Evolutionary conservation across 2,888 invertebrate genomes (phyloP).

Genomic region (Anorthoa munda): DNA sequence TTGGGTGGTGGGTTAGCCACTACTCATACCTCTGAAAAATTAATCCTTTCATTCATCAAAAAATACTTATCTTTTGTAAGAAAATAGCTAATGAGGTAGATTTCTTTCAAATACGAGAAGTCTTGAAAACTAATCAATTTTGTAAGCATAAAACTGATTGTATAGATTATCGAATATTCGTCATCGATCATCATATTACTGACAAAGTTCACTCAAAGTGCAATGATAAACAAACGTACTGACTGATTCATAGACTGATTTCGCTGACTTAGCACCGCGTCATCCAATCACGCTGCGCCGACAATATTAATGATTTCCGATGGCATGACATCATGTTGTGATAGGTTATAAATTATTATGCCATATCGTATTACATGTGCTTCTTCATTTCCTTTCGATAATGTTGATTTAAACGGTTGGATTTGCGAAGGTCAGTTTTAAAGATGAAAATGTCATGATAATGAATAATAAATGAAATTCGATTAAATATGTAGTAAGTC

Average conservation of each 20-base stretch:
- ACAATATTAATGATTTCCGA: conserved; percentile 59
- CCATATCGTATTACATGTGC: neutral
- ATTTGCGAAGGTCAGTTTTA: neutral
- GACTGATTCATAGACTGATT: conserved; percentile 54
- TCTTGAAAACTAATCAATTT: neutral
- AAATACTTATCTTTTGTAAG: no score
- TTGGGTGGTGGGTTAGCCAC: no score
- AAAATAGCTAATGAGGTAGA: no score
- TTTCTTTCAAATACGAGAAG: neutral
- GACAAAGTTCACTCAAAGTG: conserved; percentile 53
- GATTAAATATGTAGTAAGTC: no score
- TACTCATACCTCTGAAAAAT: no score
- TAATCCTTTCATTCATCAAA: neutral
- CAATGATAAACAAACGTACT: conserved; percentile 42
- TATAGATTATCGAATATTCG: conserved; percentile 19
- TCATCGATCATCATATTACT: conserved; percentile 43
- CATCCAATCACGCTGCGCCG: conserved; percentile 29
- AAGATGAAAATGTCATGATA: neutral
- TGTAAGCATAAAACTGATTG: neutral
- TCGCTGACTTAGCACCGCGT: conserved; percentile 56
- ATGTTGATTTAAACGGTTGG: neutral
- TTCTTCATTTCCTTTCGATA: conserved; percentile 26
- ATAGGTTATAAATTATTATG: conserved; percentile 56
- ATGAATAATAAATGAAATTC: no score
- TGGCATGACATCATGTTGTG: conserved; percentile 55